Percentiles rank a stretch among this genome's conserved stretches.
Conservation (phyloP, 2,113 vertebrate genomes). For the Rhineura floridana region DNA sequence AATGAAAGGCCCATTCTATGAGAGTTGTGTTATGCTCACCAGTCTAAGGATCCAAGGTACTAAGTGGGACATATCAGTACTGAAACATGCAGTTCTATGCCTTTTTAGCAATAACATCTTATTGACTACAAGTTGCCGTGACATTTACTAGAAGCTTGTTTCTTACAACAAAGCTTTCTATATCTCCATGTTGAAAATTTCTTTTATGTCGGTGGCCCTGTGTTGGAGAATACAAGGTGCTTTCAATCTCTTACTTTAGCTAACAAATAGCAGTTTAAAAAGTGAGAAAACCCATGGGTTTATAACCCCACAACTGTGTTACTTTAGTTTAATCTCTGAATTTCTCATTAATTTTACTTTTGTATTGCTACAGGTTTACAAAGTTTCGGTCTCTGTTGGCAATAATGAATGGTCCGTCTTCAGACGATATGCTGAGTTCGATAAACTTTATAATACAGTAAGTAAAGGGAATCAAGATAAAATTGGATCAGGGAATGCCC, state of each 20-base stretch:
- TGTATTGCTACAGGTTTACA: conserved; percentile 89
- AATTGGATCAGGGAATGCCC: neutral
- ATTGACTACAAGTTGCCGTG: neutral
- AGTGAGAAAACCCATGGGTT: neutral
- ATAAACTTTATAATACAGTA: conserved; percentile 96
- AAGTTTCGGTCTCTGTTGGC: no score
- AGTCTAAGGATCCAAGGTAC: neutral
- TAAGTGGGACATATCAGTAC: neutral
- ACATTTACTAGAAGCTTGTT: neutral
- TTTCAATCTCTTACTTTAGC: neutral
- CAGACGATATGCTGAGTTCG: conserved; percentile 96
- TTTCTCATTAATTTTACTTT: conserved; percentile 24
- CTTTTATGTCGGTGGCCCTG: neutral
- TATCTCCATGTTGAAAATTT: neutral
- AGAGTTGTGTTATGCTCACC: neutral
- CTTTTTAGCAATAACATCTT: neutral
- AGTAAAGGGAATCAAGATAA: conserved; percentile 68
- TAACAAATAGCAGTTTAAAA: neutral
- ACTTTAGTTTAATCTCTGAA: neutral
- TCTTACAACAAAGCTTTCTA: neutral
- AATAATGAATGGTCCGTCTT: conserved; percentile 97
- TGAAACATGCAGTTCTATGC: neutral
- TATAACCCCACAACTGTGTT: neutral
- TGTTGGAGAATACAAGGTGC: neutral
- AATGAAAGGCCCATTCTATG: neutral